Base-by-base conservation (phyloP, 2,113 vertebrate species). In the Pluvianellus socialis region DNA sequence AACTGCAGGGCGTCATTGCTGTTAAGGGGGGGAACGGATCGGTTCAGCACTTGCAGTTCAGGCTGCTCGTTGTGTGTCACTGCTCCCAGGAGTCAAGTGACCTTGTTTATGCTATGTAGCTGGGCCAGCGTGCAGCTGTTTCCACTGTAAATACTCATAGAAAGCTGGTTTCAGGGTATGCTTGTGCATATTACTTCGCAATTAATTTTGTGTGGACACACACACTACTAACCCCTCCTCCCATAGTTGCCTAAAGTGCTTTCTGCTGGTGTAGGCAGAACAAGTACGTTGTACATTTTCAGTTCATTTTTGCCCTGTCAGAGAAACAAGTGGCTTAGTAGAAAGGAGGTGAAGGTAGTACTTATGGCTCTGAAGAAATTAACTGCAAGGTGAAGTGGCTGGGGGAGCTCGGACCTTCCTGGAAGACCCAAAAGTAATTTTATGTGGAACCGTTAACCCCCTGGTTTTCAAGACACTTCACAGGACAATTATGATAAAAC, bases 91-190 rank as follows among this genome's bases (percentile, higher is more conserved):
- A 91, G 59, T 38, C 33, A 15, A 90, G 40, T 93, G 94, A 95
- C 92, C 82, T 93, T 94, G 88, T 96, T 89, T 85, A 12, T 61
- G 55, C 19, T 10, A 1, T 33, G 53, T 92, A 52, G 44, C 79
- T 65, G 63, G 82, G 52, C 90, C 79, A 74, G 42, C 15, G 4
- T 27, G 86, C 42, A 86, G 55, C 52, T 92, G 79, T 93, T 96
- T 81, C 33, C 56, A 81, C 61, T 96, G 79, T 75, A 94, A 96
- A 79, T 1, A 2, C 55, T 88, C 53, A 6, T 15, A 84, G 80
- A 88, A 92, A 71, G 61, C 72, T 92, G 35, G 5, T 93, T 68
- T 90, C 71, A 61, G 76, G 44, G 44, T 88, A 81, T 96, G 94
- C 86, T 53, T 81, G 68, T 91, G 95, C 88, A 92, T 95, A 80